These are phyloP conservation scores for Rostratula benghalensis DNA, from an alignment of 2,113 vertebrate genomes.

Conservation along the genomic window DNA sequence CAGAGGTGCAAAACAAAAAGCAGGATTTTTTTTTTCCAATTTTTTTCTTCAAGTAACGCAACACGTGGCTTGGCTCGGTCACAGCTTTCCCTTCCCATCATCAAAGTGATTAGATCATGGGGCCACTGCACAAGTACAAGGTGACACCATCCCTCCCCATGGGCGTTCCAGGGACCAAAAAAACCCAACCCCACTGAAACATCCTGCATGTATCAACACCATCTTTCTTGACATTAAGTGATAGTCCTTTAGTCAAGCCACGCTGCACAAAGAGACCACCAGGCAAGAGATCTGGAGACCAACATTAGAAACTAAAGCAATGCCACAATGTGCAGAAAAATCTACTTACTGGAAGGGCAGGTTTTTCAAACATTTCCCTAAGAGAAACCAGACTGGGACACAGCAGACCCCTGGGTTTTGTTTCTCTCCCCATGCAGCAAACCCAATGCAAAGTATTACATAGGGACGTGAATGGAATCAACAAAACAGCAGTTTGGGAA, in stretches of 20 bases:
- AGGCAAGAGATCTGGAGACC: fast-evolving
- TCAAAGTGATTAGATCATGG: not conserved
- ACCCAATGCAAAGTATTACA: not conserved
- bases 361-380: not conserved
- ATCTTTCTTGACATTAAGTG: fast-evolving
- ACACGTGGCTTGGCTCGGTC: not conserved
- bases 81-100: not conserved
- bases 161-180: not conserved
- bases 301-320: not conserved
- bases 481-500: not conserved
- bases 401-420: not conserved
- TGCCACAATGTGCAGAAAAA: fast-evolving
- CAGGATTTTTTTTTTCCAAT: not conserved
- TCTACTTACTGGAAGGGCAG: not conserved
- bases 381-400: not conserved
- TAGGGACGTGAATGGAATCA: not conserved
- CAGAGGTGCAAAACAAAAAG: not conserved
- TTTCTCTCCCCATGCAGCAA: not conserved
- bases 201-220: fast-evolving
- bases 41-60: not conserved
- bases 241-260: not conserved
- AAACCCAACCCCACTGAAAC: not conserved
- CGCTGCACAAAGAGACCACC: fast-evolving
- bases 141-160: fast-evolving
- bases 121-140: too few relatives aligned